Evolutionary conservation across 2,113 vertebrate genomes (phyloP).

Genomic region (Isichthys henryi): DNA sequence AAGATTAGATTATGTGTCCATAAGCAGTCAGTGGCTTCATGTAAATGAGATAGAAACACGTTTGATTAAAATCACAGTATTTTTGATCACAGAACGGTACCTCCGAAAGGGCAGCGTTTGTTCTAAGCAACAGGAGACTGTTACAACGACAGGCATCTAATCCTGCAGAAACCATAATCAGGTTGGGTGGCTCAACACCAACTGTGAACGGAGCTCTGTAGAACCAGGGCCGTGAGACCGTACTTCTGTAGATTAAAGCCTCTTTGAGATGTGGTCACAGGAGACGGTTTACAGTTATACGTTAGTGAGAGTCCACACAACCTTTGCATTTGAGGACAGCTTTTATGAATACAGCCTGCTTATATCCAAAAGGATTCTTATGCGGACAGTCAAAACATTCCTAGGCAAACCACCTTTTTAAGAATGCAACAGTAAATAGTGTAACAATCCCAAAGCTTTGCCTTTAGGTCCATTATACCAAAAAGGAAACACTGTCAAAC

Average conservation of each 20-base stretch:
- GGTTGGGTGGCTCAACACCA: not conserved
- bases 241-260: not conserved
- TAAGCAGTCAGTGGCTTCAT: not conserved
- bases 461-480: not conserved
- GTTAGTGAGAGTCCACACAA: not conserved
- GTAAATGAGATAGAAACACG: not conserved
- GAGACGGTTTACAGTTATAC: constrained; percentile 3
- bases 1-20: not conserved
- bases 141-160: not conserved
- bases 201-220: not conserved
- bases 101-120: not conserved
- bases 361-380: not conserved
- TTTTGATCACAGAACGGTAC: not conserved
- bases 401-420: not conserved
- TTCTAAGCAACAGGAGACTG: not conserved
- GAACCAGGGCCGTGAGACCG: not conserved
- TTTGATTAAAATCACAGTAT: not conserved
- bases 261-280: not conserved
- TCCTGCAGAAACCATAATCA: not conserved
- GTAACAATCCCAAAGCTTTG: not conserved
- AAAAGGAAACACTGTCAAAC: not conserved
- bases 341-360: not conserved
- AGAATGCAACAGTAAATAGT: not conserved
- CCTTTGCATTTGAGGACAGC: not conserved
- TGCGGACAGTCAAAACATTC: not conserved